These are phyloP conservation scores for Oxyteleia sp. DNA, from an alignment of 2,888 invertebrate species.

Conservation along the genomic window DNA sequence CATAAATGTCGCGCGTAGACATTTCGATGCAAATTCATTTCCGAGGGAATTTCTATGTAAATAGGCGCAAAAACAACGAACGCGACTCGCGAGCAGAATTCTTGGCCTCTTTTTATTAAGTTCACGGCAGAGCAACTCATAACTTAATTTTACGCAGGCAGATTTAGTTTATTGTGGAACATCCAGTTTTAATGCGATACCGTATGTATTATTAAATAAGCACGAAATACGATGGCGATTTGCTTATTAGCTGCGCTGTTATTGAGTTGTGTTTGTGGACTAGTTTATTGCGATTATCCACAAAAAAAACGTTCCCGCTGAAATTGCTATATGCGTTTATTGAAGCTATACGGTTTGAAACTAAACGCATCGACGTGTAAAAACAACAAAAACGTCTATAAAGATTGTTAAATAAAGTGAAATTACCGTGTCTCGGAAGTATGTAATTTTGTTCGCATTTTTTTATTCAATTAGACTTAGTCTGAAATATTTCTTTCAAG, in stretches of 20 bases:
- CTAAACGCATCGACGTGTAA: slow-evolving; percentile 1
- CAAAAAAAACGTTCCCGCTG: not conserved
- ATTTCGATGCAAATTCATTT: slow-evolving; percentile 34
- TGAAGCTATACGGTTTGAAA: not conserved
- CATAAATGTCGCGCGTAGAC: slow-evolving; percentile 23
- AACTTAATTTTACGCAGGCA: slow-evolving; percentile 32
- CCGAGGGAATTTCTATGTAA: slow-evolving; percentile 19
- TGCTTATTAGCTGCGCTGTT: slow-evolving; percentile 29
- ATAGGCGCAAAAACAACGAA: slow-evolving; percentile 5
- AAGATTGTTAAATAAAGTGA: slow-evolving; percentile 32
- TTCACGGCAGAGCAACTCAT: slow-evolving; percentile 2
- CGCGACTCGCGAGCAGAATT: not conserved
- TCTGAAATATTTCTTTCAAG: not conserved
- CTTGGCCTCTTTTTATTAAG: not conserved
- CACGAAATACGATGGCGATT: slow-evolving; percentile 3
- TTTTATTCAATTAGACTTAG: no score
- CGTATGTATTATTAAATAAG: slow-evolving; percentile 27
- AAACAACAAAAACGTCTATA: not conserved
- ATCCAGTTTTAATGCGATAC: slow-evolving; percentile 14
- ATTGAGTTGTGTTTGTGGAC: slow-evolving; percentile 4
- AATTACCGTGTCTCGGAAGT: no score
- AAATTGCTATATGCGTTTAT: slow-evolving; percentile 21
- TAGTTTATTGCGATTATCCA: slow-evolving; percentile 19
- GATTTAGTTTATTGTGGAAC: not conserved
- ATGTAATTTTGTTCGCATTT: not conserved